Conservation (phyloP, 2,113 vertebrate genomes). For the Strix uralensis region DNA sequence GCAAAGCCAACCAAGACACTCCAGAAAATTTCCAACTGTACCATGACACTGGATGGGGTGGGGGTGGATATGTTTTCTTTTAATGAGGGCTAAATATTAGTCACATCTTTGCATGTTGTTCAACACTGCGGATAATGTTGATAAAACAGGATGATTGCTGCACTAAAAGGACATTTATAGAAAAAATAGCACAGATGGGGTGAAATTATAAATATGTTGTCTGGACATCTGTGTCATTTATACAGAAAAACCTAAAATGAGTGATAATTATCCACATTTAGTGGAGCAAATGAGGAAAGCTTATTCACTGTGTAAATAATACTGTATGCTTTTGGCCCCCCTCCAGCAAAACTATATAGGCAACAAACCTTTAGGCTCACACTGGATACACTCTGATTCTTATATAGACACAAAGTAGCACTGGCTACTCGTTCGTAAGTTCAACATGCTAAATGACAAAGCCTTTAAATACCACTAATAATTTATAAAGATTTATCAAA, state of each 20-base stretch:
- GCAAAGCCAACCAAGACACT: neutral
- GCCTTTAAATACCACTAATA: neutral
- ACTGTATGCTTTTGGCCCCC: neutral
- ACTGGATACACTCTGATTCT: neutral
- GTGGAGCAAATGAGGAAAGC: constrained; percentile 25
- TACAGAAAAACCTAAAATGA: constrained; percentile 49
- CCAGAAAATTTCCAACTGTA: neutral
- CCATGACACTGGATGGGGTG: neutral
- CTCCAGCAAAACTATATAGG: constrained; percentile 15
- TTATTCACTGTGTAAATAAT: constrained; percentile 53
- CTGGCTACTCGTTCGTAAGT: neutral
- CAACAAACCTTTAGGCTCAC: neutral
- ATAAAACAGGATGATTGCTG: constrained; percentile 47
- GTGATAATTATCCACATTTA: constrained; percentile 58
- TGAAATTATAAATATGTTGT: constrained; percentile 56
- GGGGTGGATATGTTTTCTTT: neutral
- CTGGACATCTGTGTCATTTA: constrained; percentile 67
- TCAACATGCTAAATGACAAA: neutral
- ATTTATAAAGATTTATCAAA: neutral
- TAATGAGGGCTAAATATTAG: constrained; percentile 32
- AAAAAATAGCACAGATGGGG: constrained; percentile 62
- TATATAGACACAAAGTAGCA: neutral
- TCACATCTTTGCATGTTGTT: constrained; percentile 49
- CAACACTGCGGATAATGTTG: constrained; percentile 48
- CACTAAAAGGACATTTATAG: constrained; percentile 44